Base-by-base conservation (phyloP, 2,797 vertebrate species). In the Pseudochromis fuscus region DNA sequence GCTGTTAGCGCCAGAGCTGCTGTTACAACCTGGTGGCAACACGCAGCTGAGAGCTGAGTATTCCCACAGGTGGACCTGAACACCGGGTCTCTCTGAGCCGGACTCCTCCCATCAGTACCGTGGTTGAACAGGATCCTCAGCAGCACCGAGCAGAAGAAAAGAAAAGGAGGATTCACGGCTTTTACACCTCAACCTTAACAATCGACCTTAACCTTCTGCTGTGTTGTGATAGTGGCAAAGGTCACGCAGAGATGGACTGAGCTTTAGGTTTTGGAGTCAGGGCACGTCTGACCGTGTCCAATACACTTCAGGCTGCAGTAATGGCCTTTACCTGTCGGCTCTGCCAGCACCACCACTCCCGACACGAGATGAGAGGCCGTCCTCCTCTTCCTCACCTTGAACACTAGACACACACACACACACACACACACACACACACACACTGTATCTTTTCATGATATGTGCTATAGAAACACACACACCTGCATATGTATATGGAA, bases 321-420 rank as follows among this genome's bases (percentile, higher is more conserved):
- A 77, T 73, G 82, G 84, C 84, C 82, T 88, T 82, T 85, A 83
- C 74, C 80, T 85, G 77, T 83, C 75, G 40, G 55, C 30, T 16
- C 1, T 1, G 35, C 63, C 11, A 1, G 28, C n/a, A 9, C 64
- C 33, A 42, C 52, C 12, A 48, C 28, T 1, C 2, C 2, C 46
- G 48, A 65, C 66, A 66, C 4, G 44, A 9, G 72, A 66, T 7
- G 38, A 78, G 53, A 46, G 0, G 12, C 46, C 4, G 8, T 49
- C 18, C 53, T 72, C 67, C 40, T 79, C 77, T 28, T 74, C 56
- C 55, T 69, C 72, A 78, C 83, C 81, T 84, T 82, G 71, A 80
- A 75, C 56, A 70, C 33, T 48, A 52, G 35, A 18, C 19, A 38
- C 21, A 65, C 50, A 46, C 37, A 46, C 16, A 21, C 3, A 49